Base-by-base conservation (phyloP, 2,888 invertebrate genomes). In the Zaprionus bogoriensis region DNA sequence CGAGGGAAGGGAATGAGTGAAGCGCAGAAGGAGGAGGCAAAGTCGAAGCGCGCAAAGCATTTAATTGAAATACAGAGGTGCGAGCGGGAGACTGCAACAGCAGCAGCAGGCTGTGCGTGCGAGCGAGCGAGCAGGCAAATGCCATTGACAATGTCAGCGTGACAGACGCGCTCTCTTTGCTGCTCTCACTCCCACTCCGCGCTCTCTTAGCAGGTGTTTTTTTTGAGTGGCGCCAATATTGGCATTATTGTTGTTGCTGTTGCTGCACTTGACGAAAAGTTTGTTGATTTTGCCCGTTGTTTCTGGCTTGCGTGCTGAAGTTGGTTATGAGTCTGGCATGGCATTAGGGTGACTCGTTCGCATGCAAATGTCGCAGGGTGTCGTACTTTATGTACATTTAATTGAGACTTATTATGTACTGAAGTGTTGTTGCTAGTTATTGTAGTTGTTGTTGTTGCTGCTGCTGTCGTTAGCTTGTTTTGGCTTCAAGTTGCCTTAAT, bases 371-470 rank as follows among this genome's bases (percentile, higher is more conserved):
- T 67, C 69, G 63, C 52, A 76, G 84, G 82, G 83, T 83, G 83
- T 84, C 80, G 78, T 80, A 68, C 50, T 78, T 83, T 77, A 84
- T 83, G 83, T 83, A 74, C 71, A 80, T 84, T 83, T 83, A 84
- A 83, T 84, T 83, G 82, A 74, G 82, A 82, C 80, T 84, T 84
- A 83, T 83, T 84, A 79, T 64, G 63, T 44, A 66, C 48, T 65
- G 77, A 77, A 82, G 65, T 75, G 75, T 14, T 23, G 10, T 36
- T 25, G 32, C 1, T 54, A 47, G 52, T 41, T 61, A 58, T 62
- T 57, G 71, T 54, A 45, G 47, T 46, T 39, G 60, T 60, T 45
- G 59, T 17, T 36, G 14, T 36, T 36, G 70, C 63, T 71, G 67
- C 62, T 70, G 52, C 52, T 59, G 45, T 55, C 45, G 71, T 55